Conservation (phyloP, 2,113 vertebrate species). For the Poeciliopsis turrubarensis region DNA sequence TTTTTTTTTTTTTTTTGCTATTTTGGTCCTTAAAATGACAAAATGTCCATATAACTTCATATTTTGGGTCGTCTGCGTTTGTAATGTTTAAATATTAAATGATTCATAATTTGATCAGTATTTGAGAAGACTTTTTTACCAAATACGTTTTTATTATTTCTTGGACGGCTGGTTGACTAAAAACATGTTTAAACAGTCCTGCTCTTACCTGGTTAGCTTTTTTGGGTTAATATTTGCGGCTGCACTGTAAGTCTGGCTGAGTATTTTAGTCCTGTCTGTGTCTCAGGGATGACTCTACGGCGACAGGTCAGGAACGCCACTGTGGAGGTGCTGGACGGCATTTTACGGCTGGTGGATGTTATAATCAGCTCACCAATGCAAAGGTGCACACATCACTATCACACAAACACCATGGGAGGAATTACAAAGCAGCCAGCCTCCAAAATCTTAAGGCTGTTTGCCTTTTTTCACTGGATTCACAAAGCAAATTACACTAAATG, state of each 20-base stretch:
- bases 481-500: background rate
- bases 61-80: no score
- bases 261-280: background rate
- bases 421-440: background rate
- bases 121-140: no score
- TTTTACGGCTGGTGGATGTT: slow-evolving; percentile 85
- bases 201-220: no score
- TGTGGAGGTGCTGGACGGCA: slow-evolving; percentile 85
- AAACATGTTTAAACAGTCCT: no score
- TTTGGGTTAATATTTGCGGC: background rate
- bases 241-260: background rate
- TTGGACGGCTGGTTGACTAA: no score
- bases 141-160: no score
- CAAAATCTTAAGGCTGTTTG: background rate
- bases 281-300: slow-evolving; percentile 86
- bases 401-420: background rate
- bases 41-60: no score
- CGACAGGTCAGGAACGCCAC: slow-evolving; percentile 84
- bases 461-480: background rate
- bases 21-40: no score
- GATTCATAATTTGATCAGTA: no score
- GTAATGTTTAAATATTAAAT: no score
- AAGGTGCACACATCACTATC: slow-evolving; percentile 74
- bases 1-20: no score
- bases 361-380: slow-evolving; percentile 81